Evolutionary conservation across 2,888 invertebrate species (phyloP), one percentile per base, ranked within the genome.

Genomic region (Microchrysa polita): DNA sequence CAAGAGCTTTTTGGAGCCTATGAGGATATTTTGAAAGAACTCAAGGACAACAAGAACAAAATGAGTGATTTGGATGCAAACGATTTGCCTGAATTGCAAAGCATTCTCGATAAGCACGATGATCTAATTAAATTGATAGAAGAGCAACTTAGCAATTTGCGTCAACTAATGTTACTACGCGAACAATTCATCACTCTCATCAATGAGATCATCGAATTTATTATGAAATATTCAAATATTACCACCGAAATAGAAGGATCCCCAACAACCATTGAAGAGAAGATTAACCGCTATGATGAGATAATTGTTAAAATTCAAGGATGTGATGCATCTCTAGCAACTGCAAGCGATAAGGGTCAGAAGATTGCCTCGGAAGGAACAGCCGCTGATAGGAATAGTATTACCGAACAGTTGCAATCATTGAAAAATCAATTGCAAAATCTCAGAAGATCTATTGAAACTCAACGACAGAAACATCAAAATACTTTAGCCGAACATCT

Each of bases 351-450:
- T 81, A 96, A 96, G 82, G 97, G 96, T 0, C 94, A 95, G 80
- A 94, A 95, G 83, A 96, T 97, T 42, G 95, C 95, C 0, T 92
- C 92, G 0, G 96, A 97, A 85, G 95, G 96, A 55, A 92, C 94
- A 1, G 91, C 93, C 0, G 92, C 93, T 18, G 96, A 96, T 79
- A 89, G 93, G 79, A 96, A 96, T 79, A 91, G 91, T 78, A 92
- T 97, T 5, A 95, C 94, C 1, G 94, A 95, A 81, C 92, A 96
- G 79, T 82, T 97, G 22, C 95, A 96, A 80, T 92, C 92, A 0
- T 82, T 97, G 20, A 96, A 95, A 83, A 94, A 94, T 81, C 93
- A 95, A 77, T 85, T 96, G 16, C 89, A 93, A 72, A 90, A 90
- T 73, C 85, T 97, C 2, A 88, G 94, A 81, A 89, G 94, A 80